phyloP scores from a whole-genome alignment of 2,113 vertebrate genomes.

The Tricholaema leucomelas region DNA sequence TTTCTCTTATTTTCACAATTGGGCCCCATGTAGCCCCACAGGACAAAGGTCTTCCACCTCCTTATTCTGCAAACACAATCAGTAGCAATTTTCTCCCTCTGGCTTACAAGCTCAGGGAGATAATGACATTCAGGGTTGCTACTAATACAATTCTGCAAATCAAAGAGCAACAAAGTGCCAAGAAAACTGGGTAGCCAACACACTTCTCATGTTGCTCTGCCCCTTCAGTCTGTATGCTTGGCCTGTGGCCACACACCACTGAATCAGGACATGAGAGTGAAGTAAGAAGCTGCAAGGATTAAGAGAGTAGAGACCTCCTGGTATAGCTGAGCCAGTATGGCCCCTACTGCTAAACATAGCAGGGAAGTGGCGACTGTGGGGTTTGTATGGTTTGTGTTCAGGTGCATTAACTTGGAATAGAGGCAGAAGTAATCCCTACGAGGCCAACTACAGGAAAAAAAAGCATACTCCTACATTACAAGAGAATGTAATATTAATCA shows the following conservation, averaged over 20 bases:
- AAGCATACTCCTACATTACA: not conserved
- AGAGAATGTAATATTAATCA: not conserved
- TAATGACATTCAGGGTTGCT: not conserved
- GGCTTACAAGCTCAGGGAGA: not conserved
- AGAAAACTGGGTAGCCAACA: not conserved
- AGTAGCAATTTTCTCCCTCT: not conserved
- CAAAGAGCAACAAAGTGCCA: not conserved
- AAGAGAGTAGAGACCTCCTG: not conserved
- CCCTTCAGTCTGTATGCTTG: not conserved
- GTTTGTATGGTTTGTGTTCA: not conserved
- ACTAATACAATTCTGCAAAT: not conserved
- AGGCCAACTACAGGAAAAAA: not conserved
- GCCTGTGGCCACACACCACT: rapidly evolving
- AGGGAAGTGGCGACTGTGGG: rapidly evolving
- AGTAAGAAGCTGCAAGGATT: not conserved
- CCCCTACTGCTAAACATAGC: not conserved
- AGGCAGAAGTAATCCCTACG: not conserved
- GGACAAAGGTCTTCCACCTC: not conserved
- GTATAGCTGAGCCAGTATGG: not conserved
- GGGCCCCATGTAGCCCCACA: not conserved
- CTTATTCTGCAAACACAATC: not conserved
- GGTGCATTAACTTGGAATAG: rapidly evolving
- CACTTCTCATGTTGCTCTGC: not conserved
- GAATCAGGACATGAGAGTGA: not conserved
- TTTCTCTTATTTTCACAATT: not conserved